Evolutionary conservation across 2,888 invertebrate species (phyloP), one percentile per base, ranked within the genome.

Genomic region (Lepeophtheirus nordmannii): DNA sequence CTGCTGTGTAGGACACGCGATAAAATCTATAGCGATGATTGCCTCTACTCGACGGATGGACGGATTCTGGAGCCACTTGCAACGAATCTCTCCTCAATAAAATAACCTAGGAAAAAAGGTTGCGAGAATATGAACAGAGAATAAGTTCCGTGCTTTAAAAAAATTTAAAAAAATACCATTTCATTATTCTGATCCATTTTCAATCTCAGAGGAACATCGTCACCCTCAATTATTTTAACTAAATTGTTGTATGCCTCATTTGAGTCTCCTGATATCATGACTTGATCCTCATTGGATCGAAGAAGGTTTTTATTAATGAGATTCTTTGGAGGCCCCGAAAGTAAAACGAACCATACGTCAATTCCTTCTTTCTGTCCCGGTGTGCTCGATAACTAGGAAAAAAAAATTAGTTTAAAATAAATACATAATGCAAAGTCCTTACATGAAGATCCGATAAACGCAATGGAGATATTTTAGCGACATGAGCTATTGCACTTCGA

Each of bases 281-380:
- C 68, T 41, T 66, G 64, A 14, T 59, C 68, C 22, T 68, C 68
- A 9, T 67, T 67, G 64, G 71, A 71, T 53, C 71, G 71, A 46
- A 73, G 71, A 56, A 72, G 72, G 8, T 73, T 73, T 63, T 72
- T 71, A 70, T 74, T 73, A 64, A 30, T 30, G 1, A 46, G 8
- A 17, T 14, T 46, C 8, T 17, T 46, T 46, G 53, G 53, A 17
- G 17, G 53, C 1, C 53, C 53, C 2, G 53, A 46, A 17, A 74
- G 70, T n/a, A 74, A 69, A 62, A 73, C 73, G 68, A 74, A 74
- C 74, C 74, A 74, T 61, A 74, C 73, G 40, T 73, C 73, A 41
- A 72, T 71, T 67, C 38, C 60, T 22, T 14, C n/a, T 20, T 62
- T 41, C 10, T 38, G 65, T 30, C 38, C 57, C 1, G 30, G 53